Conservation (phyloP, 2,113 vertebrate genomes). For the Strix aluco region DNA sequence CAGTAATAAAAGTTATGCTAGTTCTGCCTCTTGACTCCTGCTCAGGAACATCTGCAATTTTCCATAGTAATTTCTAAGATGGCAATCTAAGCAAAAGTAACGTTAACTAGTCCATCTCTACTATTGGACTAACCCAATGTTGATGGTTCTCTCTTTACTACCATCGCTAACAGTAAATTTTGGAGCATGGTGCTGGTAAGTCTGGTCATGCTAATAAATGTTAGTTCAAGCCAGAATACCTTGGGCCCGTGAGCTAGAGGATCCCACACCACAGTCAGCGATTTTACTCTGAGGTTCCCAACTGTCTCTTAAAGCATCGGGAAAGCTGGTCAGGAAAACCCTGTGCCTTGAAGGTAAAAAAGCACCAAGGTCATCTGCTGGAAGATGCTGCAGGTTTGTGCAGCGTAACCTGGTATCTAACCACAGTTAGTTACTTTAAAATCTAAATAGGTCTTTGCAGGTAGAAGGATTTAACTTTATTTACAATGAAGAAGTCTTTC, state of each 20-base stretch:
- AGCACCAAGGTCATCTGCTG: rapidly evolving
- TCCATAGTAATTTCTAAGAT: background rate
- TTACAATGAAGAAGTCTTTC: background rate
- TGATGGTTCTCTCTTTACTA: background rate
- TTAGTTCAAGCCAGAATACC: background rate
- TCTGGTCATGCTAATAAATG: background rate
- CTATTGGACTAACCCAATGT: rapidly evolving
- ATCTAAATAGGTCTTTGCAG: background rate
- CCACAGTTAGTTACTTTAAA: background rate
- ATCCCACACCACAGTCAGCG: background rate
- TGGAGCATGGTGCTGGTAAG: background rate
- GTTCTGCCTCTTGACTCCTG: background rate
- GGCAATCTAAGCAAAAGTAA: background rate
- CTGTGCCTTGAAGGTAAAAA: background rate
- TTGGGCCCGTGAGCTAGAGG: background rate
- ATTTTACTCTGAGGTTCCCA: background rate
- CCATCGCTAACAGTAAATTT: background rate
- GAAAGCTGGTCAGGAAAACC: background rate
- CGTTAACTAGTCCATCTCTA: background rate
- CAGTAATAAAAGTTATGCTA: background rate
- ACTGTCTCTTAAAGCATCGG: background rate
- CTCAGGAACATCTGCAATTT: background rate
- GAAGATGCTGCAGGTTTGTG: background rate
- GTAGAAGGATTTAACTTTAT: background rate
- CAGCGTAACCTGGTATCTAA: background rate